Conservation (phyloP, 1,140 invertebrate species). For the Homarus americanus region DNA sequence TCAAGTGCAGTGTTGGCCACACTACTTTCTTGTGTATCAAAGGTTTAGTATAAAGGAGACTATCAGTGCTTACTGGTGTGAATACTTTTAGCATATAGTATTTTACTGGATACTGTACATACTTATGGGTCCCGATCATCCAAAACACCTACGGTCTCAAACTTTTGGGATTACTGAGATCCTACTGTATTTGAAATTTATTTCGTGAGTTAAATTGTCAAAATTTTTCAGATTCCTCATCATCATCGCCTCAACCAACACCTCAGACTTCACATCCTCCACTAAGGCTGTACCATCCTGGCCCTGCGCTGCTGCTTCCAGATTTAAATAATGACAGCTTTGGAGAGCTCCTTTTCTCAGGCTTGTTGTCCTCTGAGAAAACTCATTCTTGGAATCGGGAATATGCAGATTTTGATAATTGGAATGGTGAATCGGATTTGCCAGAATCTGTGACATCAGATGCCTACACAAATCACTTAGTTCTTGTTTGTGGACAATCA, state of each 20-base stretch:
- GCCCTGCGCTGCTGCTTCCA: slow-evolving; percentile 29
- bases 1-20: no score
- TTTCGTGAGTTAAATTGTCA: not conserved
- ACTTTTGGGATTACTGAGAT: no score
- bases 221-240: not conserved
- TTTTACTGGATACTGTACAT: no score
- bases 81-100: no score
- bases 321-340: slow-evolving; percentile 51
- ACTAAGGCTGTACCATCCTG: slow-evolving; percentile 29
- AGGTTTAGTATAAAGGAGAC: no score
- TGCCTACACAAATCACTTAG: slow-evolving; percentile 22
- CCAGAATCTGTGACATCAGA: not conserved
- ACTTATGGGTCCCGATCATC: no score
- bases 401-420: slow-evolving; percentile 23
- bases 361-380: slow-evolving; percentile 4
- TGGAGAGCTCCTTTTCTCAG: slow-evolving; percentile 33
- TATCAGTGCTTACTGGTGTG: no score
- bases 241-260: not conserved
- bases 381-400: slow-evolving; percentile 12
- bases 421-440: slow-evolving; percentile 23
- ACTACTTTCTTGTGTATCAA: no score
- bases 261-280: not conserved
- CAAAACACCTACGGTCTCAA: no score
- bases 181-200: no score
- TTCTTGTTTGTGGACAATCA: slow-evolving; percentile 53